Conservation (phyloP, 2,113 vertebrate genomes). For the Cepphus grylle region DNA sequence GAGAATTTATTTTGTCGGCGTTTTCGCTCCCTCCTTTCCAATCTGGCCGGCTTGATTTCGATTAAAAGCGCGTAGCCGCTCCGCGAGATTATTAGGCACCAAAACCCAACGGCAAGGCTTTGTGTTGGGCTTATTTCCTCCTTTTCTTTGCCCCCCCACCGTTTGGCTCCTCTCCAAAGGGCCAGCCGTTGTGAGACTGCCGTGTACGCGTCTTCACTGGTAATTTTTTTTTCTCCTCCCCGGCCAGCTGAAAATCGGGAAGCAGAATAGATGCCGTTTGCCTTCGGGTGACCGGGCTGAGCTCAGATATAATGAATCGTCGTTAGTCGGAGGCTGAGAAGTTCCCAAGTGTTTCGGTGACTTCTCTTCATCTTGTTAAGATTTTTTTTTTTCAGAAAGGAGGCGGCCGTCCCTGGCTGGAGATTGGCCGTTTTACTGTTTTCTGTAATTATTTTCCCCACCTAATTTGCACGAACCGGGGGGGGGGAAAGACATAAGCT, state of each 20-base stretch:
- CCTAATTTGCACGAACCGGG: not conserved
- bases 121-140: not conserved
- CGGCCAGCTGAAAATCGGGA: not conserved
- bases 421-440: not conserved
- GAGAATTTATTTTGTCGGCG: slow-evolving; percentile 38
- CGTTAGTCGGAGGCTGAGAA: not conserved
- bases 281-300: not conserved
- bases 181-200: not conserved
- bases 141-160: accelerated
- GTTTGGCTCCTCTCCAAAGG: not conserved
- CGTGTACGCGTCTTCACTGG: accelerated
- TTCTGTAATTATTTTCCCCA: not conserved
- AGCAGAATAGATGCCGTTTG: not conserved
- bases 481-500: not conserved
- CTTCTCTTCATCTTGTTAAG: not conserved
- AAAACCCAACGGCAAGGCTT: not conserved
- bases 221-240: not conserved
- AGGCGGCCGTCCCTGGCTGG: not conserved
- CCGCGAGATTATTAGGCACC: not conserved
- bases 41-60: not conserved
- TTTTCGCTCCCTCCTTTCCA: slow-evolving; percentile 42
- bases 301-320: not conserved
- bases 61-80: not conserved
- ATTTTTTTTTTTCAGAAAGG: not conserved
- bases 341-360: not conserved